Percentiles rank a stretch among this genome's conserved stretches.
phyloP scores from a whole-genome alignment of 2,888 invertebrate species.

The Timema cristinae region DNA sequence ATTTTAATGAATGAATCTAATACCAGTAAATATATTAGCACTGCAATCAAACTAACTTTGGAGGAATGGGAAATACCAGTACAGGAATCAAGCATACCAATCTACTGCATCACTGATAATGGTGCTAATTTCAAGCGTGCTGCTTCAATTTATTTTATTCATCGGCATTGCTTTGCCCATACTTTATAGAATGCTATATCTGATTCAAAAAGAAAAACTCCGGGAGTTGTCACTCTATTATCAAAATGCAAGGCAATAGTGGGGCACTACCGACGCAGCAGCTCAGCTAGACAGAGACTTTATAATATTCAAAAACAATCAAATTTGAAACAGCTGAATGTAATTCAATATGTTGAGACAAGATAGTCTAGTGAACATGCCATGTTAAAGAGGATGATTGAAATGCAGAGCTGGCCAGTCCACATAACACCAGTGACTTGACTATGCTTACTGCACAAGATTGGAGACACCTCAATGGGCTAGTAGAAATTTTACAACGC shows the following conservation, averaged over 20 bases:
- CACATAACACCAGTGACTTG: not conserved
- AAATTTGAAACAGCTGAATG: not conserved
- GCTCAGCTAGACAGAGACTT: constrained; percentile 10
- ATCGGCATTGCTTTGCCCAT: constrained; percentile 4
- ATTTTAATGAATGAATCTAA: constrained; percentile 11
- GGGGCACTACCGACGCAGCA: constrained; percentile 14
- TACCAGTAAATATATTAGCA: not conserved
- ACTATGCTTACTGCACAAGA: not conserved
- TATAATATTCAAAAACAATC: constrained; percentile 10
- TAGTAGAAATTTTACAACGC: constrained; percentile 1
- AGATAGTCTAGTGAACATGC: not conserved
- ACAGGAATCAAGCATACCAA: not conserved
- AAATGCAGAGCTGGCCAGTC: constrained; percentile 7
- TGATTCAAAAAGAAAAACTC: constrained; percentile 1
- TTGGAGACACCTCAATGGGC: constrained; percentile 1
- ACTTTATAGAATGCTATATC: not conserved
- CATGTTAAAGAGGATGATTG: constrained; percentile 14
- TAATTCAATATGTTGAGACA: constrained; percentile 16
- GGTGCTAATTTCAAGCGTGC: constrained; percentile 1
- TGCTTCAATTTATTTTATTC: not conserved
- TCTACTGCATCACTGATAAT: not conserved
- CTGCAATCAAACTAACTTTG: not conserved
- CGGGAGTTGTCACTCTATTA: not conserved
- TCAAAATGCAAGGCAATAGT: constrained; percentile 15
- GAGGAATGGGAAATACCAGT: constrained; percentile 1